A percentile compares a stretch with the other conserved stretches of the same genome.
These are phyloP conservation scores for Melinaea menophilus DNA, from an alignment of 2,888 invertebrate genomes.

Conservation along the genomic window DNA sequence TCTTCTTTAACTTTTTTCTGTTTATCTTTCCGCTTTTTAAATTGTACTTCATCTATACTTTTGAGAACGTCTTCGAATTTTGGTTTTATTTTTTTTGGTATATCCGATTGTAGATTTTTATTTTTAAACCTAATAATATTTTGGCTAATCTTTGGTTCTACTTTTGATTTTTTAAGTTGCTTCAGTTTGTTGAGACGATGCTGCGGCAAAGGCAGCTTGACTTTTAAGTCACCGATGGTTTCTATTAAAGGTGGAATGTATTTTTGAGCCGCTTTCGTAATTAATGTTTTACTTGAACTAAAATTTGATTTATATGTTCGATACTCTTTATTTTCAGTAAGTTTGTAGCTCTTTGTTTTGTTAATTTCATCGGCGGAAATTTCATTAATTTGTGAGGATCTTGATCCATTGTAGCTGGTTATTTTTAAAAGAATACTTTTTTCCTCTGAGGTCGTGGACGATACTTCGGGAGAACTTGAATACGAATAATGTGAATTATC, in stretches of 20 bases:
- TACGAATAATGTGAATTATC: conserved; percentile 36
- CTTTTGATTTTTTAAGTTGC: conserved; percentile 63
- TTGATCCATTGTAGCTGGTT: conserved; percentile 61
- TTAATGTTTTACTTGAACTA: conserved; percentile 52
- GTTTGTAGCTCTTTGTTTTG: conserved; percentile 50
- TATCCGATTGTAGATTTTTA: conserved; percentile 38
- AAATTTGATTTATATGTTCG: conserved; percentile 40
- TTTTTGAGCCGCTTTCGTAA: conserved; percentile 74
- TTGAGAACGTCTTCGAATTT: conserved; percentile 75
- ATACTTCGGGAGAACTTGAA: conserved; percentile 67
- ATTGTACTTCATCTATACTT: conserved; percentile 71
- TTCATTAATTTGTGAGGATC: conserved; percentile 58
- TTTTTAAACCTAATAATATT: conserved; percentile 38
- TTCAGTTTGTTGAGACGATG: conserved; percentile 65
- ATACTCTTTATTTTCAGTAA: conserved; percentile 59
- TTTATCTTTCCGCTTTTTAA: conserved; percentile 64
- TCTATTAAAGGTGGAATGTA: conserved; percentile 72
- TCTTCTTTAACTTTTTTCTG: conserved; percentile 56
- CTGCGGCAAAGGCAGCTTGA: conserved; percentile 66
- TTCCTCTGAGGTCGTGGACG: conserved; percentile 71
- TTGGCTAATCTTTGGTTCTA: conserved; percentile 48
- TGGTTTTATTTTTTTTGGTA: conserved; percentile 64
- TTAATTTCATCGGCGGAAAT: conserved; percentile 37
- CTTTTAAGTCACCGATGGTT: conserved; percentile 61
- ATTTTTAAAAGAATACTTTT: conserved; percentile 66